A percentile compares a stretch with the other conserved stretches of the same genome.
phyloP scores from a whole-genome alignment of 2,113 vertebrate species.

The Sturnira hondurensis region DNA sequence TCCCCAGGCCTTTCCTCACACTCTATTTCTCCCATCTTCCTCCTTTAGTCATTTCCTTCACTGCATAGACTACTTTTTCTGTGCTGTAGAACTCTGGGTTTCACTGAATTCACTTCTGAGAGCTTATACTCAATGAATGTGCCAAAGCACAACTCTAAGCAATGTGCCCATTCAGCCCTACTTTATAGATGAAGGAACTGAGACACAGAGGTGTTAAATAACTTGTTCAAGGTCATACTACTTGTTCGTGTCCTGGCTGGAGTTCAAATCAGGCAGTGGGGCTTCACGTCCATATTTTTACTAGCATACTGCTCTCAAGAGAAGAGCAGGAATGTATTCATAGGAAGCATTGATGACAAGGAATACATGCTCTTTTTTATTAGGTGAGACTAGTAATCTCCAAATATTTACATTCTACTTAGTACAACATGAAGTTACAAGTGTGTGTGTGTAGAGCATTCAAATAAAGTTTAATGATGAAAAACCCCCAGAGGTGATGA shows the following conservation, averaged over 20 bases:
- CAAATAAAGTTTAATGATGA: neutral
- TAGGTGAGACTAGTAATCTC: neutral
- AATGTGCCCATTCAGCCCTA: neutral
- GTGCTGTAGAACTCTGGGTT: neutral
- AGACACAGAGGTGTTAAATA: neutral
- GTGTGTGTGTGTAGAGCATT: neutral
- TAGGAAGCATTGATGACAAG: neutral
- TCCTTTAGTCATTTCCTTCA: neutral
- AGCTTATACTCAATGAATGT: neutral
- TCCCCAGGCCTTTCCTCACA: neutral
- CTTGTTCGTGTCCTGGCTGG: neutral
- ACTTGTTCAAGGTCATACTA: neutral
- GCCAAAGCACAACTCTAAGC: neutral
- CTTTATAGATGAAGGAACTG: neutral
- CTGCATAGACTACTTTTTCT: rapidly evolving
- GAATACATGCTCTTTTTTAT: neutral
- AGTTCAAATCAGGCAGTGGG: neutral
- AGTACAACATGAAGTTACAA: neutral
- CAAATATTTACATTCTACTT: neutral
- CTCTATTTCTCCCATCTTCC: neutral
- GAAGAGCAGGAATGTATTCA: neutral
- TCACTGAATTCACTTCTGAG: neutral
- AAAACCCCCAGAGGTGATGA: neutral
- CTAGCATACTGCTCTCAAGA: rapidly evolving
- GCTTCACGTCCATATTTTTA: neutral